These are phyloP conservation scores for Gobiocypris rarus DNA, from an alignment of 2,113 vertebrate species.

Conservation along the genomic window DNA sequence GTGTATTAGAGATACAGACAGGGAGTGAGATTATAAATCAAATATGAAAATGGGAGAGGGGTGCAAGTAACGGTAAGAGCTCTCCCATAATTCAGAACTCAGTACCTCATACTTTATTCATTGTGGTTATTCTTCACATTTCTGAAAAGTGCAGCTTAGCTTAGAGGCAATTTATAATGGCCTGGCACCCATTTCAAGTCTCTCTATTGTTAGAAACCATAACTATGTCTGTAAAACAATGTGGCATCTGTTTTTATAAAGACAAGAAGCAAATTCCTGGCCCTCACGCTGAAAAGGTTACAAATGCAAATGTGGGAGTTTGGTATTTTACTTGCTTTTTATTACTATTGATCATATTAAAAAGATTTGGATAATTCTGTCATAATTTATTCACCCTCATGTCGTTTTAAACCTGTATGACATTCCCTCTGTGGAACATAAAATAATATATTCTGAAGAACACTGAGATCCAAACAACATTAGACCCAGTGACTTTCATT, in stretches of 20 bases:
- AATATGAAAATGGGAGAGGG: slow-evolving; percentile 32
- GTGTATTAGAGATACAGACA: not conserved
- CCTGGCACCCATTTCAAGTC: not conserved
- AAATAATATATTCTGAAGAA: too few species aligned
- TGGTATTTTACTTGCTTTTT: not conserved
- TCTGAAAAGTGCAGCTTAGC: slow-evolving; percentile 40
- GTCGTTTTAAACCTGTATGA: not conserved
- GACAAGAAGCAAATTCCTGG: not conserved
- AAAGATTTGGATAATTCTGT: not conserved
- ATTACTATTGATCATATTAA: not conserved
- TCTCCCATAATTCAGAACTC: slow-evolving; percentile 28
- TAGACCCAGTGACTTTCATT: not conserved
- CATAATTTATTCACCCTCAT: not conserved
- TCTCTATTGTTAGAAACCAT: not conserved
- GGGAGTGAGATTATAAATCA: slow-evolving; percentile 18
- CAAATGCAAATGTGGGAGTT: not conserved
- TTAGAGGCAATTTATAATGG: slow-evolving; percentile 38
- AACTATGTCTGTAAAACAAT: not conserved
- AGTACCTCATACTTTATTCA: slow-evolving; percentile 45
- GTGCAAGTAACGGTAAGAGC: not conserved
- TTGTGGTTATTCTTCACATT: slow-evolving; percentile 47
- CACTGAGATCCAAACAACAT: too few species aligned
- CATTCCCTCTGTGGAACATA: not conserved
- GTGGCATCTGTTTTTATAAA: not conserved
- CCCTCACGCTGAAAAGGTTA: not conserved